Percentiles rank a stretch among this genome's conserved stretches.
phyloP scores from a whole-genome alignment of 2,888 invertebrate genomes.

The Lepidonotus clava region DNA sequence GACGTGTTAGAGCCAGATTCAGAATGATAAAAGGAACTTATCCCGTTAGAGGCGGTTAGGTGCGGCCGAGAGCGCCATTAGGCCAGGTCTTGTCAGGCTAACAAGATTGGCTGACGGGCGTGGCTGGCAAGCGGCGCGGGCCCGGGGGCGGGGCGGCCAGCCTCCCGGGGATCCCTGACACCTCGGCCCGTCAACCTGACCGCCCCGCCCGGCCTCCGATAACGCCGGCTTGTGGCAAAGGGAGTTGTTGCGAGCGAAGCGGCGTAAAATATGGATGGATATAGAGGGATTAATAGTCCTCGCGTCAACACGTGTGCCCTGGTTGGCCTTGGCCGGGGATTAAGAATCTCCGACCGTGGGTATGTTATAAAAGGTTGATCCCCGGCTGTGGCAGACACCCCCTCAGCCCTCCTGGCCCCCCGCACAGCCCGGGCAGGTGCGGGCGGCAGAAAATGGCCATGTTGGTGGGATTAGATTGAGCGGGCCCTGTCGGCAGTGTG shows the following conservation, averaged over 20 bases:
- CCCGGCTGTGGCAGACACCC: not conserved
- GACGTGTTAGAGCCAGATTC: not conserved
- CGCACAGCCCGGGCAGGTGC: not conserved
- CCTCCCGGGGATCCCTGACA: conserved; percentile 31
- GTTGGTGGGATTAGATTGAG: conserved; percentile 28
- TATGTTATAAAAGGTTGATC: too few species aligned
- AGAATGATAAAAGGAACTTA: conserved; percentile 4
- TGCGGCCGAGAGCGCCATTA: not conserved
- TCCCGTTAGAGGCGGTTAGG: not conserved
- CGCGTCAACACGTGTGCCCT: not conserved
- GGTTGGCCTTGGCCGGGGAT: not conserved
- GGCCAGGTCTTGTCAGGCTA: conserved; percentile 18
- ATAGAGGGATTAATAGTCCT: conserved; percentile 12
- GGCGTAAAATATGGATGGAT: conserved; percentile 38
- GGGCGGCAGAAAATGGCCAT: not conserved
- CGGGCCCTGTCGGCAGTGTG: not conserved
- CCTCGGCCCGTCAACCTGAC: conserved; percentile 20
- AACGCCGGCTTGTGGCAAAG: not conserved
- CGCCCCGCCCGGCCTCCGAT: not conserved
- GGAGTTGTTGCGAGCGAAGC: not conserved
- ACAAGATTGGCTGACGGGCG: conserved; percentile 13
- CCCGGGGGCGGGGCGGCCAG: not conserved
- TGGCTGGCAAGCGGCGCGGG: not conserved
- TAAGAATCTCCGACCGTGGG: too few species aligned
- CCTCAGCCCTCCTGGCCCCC: not conserved